Conservation (phyloP, 2,113 vertebrate species). For the Elaphurus davidianus region DNA sequence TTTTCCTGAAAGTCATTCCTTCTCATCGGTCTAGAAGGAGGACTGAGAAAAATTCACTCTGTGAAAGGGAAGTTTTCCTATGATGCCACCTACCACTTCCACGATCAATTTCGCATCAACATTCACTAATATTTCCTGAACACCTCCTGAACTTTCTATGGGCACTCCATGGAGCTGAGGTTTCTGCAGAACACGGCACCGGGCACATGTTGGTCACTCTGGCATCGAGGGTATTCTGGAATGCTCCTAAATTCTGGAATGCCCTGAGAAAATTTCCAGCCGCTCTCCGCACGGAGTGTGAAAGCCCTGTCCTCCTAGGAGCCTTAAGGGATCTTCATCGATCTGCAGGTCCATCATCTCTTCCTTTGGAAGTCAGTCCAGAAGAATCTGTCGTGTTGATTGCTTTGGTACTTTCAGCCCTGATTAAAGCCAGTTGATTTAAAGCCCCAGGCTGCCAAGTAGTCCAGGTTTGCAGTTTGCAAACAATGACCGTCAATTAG, state of each 20-base stretch:
- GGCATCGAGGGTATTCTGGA: not conserved
- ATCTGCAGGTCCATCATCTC: rapidly evolving
- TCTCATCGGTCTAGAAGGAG: not conserved
- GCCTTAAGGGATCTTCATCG: rapidly evolving
- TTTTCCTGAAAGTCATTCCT: not conserved
- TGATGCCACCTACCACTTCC: not conserved
- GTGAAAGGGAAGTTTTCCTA: not conserved
- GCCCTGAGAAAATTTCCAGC: not conserved
- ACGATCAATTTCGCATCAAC: not conserved
- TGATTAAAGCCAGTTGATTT: not conserved
- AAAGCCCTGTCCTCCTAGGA: not conserved
- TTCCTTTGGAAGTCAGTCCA: not conserved
- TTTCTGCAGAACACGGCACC: not conserved
- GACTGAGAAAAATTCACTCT: not conserved
- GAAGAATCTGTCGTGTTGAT: not conserved
- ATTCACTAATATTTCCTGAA: not conserved
- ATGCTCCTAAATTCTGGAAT: not conserved
- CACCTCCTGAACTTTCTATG: rapidly evolving
- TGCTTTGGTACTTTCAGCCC: not conserved
- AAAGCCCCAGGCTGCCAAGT: not conserved
- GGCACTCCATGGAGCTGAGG: not conserved
- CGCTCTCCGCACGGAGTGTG: rapidly evolving
- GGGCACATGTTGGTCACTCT: not conserved
- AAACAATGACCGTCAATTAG: not conserved
- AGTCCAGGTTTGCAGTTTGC: not conserved